Evolutionary conservation across 2,113 vertebrate genomes (phyloP).

Genomic region (Dunckerocampus dactyliophorus): DNA sequence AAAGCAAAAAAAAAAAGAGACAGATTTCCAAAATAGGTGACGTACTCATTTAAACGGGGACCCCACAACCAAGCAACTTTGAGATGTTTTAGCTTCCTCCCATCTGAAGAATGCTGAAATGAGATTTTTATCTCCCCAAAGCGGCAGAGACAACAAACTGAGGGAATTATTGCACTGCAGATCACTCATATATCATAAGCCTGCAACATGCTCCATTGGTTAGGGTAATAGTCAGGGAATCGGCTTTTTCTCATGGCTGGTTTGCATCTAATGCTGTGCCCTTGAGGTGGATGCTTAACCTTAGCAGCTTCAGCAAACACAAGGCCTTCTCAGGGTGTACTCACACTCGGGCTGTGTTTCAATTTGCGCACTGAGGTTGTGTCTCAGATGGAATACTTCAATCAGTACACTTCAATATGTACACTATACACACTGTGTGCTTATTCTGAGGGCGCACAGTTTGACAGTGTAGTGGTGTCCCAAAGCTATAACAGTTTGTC

Average conservation of each 20-base stretch:
- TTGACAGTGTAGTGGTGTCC: too few relatives aligned
- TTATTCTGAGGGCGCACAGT: too few relatives aligned
- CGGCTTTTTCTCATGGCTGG: constrained; percentile 29
- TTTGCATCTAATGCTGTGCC: constrained; percentile 48
- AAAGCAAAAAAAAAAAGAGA: constrained; percentile 14
- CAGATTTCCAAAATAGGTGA: not conserved
- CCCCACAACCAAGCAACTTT: not conserved
- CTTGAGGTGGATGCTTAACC: constrained; percentile 56
- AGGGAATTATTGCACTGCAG: constrained; percentile 57
- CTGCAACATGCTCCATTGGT: constrained; percentile 59
- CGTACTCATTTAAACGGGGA: constrained; percentile 17
- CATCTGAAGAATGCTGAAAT: constrained; percentile 26
- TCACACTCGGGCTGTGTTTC: not conserved
- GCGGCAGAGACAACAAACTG: constrained; percentile 54
- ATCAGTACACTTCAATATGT: too few relatives aligned
- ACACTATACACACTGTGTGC: too few relatives aligned
- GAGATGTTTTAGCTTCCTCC: constrained; percentile 15
- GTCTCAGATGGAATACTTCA: too few relatives aligned
- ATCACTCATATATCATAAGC: constrained; percentile 55
- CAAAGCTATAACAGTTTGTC: too few relatives aligned
- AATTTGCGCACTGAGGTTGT: not conserved
- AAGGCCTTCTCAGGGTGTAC: not conserved
- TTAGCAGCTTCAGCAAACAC: constrained; percentile 50
- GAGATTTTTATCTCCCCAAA: constrained; percentile 34
- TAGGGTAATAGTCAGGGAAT: constrained; percentile 57